These are phyloP conservation scores for Motacilla tschutschensis DNA, from an alignment of 2,113 vertebrate species.

Conservation along the genomic window DNA sequence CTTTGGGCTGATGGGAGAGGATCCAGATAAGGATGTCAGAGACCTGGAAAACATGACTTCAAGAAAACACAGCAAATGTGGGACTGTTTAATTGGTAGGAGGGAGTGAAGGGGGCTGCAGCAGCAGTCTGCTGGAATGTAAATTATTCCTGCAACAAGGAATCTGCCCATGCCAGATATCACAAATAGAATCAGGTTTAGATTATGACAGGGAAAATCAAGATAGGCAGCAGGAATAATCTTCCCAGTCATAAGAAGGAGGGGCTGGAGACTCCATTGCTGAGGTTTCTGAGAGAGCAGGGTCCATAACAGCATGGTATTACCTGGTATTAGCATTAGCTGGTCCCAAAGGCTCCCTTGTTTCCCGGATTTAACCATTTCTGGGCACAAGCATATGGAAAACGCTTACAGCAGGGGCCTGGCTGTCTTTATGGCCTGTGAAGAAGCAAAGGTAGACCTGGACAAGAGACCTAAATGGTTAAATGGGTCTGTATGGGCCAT, in stretches of 20 bases:
- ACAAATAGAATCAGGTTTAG: neutral
- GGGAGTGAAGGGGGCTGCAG: neutral
- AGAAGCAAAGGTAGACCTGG: neutral
- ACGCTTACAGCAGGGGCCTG: neutral
- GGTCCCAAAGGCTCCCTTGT: neutral
- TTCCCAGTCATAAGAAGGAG: neutral
- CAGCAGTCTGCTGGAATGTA: neutral
- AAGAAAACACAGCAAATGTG: neutral
- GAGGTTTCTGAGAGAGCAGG: fast-evolving
- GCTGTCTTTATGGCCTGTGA: fast-evolving
- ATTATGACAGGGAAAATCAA: neutral
- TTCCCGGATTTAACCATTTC: neutral
- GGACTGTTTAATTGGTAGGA: neutral
- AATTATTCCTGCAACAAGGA: neutral
- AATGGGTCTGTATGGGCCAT: neutral
- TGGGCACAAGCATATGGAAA: neutral
- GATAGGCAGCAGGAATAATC: neutral
- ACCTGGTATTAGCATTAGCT: neutral
- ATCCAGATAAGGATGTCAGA: neutral
- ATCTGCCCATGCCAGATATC: neutral
- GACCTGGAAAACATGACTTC: neutral
- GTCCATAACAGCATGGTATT: neutral
- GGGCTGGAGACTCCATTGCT: neutral
- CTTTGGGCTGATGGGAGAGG: neutral
- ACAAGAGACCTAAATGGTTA: neutral